Evolutionary conservation across 37 sponge, comb jelly and placozoan genomes (phyloP).

Genomic region (Eunapius fragilis): DNA sequence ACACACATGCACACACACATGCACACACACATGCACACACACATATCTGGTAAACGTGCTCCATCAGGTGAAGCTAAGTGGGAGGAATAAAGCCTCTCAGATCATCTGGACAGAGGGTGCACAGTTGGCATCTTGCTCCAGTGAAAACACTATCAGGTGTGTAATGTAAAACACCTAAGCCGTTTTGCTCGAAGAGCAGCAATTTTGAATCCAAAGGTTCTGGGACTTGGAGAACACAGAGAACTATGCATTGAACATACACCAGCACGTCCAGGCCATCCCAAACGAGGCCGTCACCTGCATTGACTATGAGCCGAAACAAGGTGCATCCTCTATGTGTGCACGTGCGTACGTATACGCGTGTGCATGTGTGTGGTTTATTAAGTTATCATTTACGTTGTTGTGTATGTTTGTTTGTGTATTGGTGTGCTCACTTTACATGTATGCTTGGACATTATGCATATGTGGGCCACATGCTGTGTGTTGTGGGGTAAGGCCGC

Average conservation of each 20-base stretch:
- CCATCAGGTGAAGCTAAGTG: slow-evolving; percentile 81
- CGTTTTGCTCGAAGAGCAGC: neutral
- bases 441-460: neutral
- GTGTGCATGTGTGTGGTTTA: neutral
- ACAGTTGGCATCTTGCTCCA: slow-evolving; percentile 78
- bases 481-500: no score
- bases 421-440: no score
- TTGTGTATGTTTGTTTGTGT: no score
- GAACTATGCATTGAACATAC: slow-evolving; percentile 68
- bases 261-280: neutral
- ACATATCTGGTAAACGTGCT: neutral
- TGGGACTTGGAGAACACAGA: slow-evolving; percentile 89
- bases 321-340: slow-evolving; percentile 36
- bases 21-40: neutral
- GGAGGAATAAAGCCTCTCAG: slow-evolving; percentile 25
- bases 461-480: neutral
- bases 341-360: neutral
- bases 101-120: slow-evolving; percentile 60
- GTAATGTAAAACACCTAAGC: neutral
- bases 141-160: slow-evolving; percentile 67
- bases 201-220: slow-evolving; percentile 53
- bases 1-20: neutral
- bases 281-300: slow-evolving; percentile 54
- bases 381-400: neutral
- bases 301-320: slow-evolving; percentile 61